These are phyloP conservation scores for Caenorhabditis elegans DNA, from an alignment of 1,140 invertebrate species.

Conservation along the genomic window DNA sequence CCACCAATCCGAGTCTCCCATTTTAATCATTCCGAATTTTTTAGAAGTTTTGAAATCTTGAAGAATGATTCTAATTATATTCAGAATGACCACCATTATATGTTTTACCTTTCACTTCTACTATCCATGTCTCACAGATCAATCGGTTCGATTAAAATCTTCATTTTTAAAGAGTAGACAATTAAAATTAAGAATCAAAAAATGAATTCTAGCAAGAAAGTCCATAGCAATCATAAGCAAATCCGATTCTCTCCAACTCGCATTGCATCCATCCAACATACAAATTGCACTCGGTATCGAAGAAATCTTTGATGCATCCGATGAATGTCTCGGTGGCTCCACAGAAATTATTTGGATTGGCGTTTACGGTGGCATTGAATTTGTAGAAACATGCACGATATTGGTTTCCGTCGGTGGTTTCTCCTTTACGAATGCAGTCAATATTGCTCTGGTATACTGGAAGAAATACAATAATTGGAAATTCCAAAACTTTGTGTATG, in stretches of 20 bases:
- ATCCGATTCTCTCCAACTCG: slow-evolving; percentile 38
- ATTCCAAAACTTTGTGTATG: not conserved
- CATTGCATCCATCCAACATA: slow-evolving; percentile 39
- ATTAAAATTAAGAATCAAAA: too few relatives aligned
- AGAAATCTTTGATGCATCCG: slow-evolving; percentile 25
- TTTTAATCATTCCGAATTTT: too few relatives aligned
- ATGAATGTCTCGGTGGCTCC: not conserved
- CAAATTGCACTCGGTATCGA: not conserved
- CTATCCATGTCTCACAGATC: too few relatives aligned
- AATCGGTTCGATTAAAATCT: too few relatives aligned
- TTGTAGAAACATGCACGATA: slow-evolving; percentile 22
- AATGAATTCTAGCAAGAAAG: not conserved
- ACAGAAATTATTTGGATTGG: slow-evolving; percentile 33
- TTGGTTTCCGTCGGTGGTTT: slow-evolving; percentile 19
- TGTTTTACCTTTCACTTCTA: too few relatives aligned
- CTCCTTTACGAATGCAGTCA: not conserved
- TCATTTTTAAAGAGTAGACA: too few relatives aligned
- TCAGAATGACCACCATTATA: too few relatives aligned
- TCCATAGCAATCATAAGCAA: slow-evolving; percentile 40
- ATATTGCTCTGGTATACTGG: slow-evolving; percentile 28
- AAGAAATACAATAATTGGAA: not conserved
- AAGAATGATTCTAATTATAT: too few relatives aligned
- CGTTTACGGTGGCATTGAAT: slow-evolving; percentile 21
- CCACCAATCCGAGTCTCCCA: too few relatives aligned
- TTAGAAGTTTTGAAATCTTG: too few relatives aligned